Conservation (phyloP, 2,888 invertebrate genomes). For the Bimastos eiseni region DNA sequence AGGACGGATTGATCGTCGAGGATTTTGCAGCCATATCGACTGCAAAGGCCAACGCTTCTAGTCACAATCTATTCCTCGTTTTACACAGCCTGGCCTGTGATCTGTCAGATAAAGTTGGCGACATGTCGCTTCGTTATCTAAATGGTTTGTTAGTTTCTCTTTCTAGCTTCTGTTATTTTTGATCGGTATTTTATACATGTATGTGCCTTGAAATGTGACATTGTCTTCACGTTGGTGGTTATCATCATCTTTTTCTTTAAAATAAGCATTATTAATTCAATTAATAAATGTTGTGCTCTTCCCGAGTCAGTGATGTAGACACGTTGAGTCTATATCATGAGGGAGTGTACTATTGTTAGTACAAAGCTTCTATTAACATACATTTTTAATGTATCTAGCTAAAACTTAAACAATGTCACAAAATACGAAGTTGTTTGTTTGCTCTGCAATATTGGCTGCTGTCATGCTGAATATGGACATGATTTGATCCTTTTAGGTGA, state of each 20-base stretch:
- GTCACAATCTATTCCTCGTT: constrained; percentile 19
- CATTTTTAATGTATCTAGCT: too few relatives aligned
- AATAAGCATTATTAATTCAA: too few relatives aligned
- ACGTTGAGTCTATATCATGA: neutral
- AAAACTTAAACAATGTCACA: too few relatives aligned
- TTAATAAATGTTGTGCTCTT: neutral
- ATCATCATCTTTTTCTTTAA: neutral
- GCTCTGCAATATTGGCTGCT: too few relatives aligned
- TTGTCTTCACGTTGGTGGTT: neutral
- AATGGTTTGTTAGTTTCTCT: neutral
- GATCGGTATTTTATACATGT: neutral
- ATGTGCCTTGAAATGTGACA: neutral
- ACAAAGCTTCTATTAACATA: too few relatives aligned
- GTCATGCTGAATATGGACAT: too few relatives aligned
- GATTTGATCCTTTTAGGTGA: neutral
- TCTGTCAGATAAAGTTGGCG: neutral
- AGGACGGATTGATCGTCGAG: neutral
- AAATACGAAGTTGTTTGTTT: too few relatives aligned
- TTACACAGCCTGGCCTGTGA: neutral
- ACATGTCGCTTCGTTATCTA: neutral
- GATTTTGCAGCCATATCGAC: neutral
- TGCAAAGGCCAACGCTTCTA: neutral
- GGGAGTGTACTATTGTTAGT: neutral
- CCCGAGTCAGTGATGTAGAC: neutral
- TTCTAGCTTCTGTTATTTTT: neutral